These are phyloP conservation scores for Sinocyclocheilus anophthalmus DNA, from an alignment of 2,113 vertebrate species.

Conservation along the genomic window DNA sequence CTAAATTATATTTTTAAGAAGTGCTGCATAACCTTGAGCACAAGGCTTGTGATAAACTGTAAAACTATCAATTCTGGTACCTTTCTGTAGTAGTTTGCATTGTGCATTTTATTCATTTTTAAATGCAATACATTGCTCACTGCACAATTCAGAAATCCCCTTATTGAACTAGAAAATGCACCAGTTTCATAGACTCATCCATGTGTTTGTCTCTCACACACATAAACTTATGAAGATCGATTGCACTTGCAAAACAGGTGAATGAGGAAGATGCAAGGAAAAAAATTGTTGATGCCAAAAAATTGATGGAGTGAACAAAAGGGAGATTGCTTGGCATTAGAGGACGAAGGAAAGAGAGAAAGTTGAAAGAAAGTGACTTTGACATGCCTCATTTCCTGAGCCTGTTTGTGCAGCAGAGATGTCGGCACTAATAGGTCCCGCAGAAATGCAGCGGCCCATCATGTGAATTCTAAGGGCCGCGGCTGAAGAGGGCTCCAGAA, in stretches of 20 bases:
- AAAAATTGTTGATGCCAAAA: conserved; percentile 67
- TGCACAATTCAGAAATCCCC: not conserved
- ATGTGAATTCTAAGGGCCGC: conserved; percentile 22
- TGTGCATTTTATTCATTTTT: not conserved
- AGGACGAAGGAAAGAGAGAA: not conserved
- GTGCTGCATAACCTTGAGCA: conserved; percentile 2
- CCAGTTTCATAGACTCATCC: not conserved
- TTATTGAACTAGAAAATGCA: not conserved
- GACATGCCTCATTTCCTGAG: conserved; percentile 53
- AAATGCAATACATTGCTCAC: not conserved
- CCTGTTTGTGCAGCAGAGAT: conserved; percentile 42
- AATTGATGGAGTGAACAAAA: conserved; percentile 64
- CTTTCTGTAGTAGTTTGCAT: not conserved
- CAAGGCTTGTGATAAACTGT: not conserved
- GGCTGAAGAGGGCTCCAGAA: not conserved
- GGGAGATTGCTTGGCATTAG: conserved; percentile 68
- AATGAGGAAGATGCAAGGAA: conserved; percentile 54
- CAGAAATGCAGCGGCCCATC: conserved; percentile 46
- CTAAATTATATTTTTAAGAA: not conserved
- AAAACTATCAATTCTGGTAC: not conserved
- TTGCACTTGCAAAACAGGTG: conserved; percentile 55
- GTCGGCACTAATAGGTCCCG: conserved; percentile 56
- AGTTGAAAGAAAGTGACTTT: conserved; percentile 49
- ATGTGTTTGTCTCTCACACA: not conserved
- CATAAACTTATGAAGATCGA: conserved; percentile 33